Evolutionary conservation across 2,113 vertebrate genomes (phyloP), one percentile per base, ranked within the genome.

Genomic region (Acrocephalus arundinaceus): DNA sequence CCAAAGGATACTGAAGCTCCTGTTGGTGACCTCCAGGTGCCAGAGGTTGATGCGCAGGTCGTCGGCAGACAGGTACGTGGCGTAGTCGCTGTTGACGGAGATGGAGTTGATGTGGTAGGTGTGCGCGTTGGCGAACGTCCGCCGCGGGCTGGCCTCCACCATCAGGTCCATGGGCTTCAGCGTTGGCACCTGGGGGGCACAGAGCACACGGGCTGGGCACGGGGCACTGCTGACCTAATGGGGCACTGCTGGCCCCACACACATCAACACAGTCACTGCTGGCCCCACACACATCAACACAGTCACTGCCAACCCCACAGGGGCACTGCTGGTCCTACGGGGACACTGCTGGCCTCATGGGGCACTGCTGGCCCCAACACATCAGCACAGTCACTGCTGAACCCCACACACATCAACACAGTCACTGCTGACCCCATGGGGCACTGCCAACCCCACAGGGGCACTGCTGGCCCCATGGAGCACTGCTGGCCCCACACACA

Each of bases 31-130:
- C 98, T 99, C 99, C 98, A 99, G 98, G 97, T 99, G 98, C 99
- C 99, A 99, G 92, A 99, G 98, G 97, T 99, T 99, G 98, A 99
- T 99, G 98, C 99, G 98, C 96, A 99, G 98, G 98, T 99, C 99
- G 97, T 99, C 99, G 93, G 99, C 99, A 86, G 99, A 99, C 97
- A 99, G 98, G 98, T 99, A 98, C 7, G 98, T 99, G 98, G 98
- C 98, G 76, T 98, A 98, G 97, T 99, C 99, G 93, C 99, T 99
- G 98, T 99, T 99, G 95, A 99, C 98, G 89, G 99, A 99, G 98
- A 99, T 99, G 97, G 99, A 99, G 98, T 99, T 99, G 98, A 99
- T 99, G 97, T 99, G 99, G 96, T 99, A 99, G 31, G 98, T 99
- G 96, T 99, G 99, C 65, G 99, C 99, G 85, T 99, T 99, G 96